Base-by-base conservation (phyloP, 2,113 vertebrate species). In the Brachypteracias leptosomus region DNA sequence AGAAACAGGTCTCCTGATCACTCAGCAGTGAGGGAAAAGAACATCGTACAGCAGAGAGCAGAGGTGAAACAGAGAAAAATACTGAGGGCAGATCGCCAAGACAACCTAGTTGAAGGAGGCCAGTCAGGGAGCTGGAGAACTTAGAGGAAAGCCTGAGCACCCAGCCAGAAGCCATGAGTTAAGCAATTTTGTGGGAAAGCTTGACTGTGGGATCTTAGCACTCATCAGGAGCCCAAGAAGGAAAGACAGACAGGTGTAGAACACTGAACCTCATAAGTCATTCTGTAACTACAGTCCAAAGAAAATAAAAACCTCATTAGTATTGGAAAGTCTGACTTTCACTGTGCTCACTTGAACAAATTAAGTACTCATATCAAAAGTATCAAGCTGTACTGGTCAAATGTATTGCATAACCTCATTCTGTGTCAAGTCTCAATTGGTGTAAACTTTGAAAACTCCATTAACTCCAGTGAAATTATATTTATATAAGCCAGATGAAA, bases 161-260 rank as follows among this genome's bases (percentile, higher is more conserved):
- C 47, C 61, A 91, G 85, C 82, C 95, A 95, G 88, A 95, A 95
- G 72, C 52, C 26, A 74, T 35, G 72, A 88, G 76, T 93, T 85
- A 85, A 89, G 54, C 79, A 96, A 65, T 78, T 81, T 85, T 77
- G 38, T 86, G 91, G 85, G 91, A 93, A 95, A 88, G 13, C 51
- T 76, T 57, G 63, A 86, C 61, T 81, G 65, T 73, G 55, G 66
- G 76, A 89, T 90, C 55, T 88, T 31, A 89, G 36, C 49, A 57
- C 61, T 95, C 79, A 67, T 73, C 71, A 76, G 33, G 76, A 87
- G 35, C 7, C 51, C 73, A 88, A 63, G 76, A 86, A 88, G 61
- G 74, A 88, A 78, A 92, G 86, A 88, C 52, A 78, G 88, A 82
- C 96, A 95, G 83, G 96, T 95, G 94, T 77, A 77, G 87, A 89